These are phyloP conservation scores for Paratilapia polleni DNA, from an alignment of 2,113 vertebrate species.

Conservation along the genomic window DNA sequence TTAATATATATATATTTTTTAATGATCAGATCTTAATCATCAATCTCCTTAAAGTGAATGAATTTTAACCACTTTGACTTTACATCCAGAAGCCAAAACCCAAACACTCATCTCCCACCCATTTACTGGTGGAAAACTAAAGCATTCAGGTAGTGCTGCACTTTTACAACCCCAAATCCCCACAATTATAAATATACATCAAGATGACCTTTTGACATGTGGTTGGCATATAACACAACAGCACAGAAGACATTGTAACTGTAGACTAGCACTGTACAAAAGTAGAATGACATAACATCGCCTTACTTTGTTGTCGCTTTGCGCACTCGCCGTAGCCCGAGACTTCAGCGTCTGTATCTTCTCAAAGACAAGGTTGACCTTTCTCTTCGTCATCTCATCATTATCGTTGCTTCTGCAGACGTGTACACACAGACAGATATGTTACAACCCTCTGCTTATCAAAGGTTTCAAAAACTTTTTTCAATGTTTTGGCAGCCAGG, in stretches of 20 bases:
- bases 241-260: background rate
- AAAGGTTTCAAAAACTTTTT: constrained; percentile 1
- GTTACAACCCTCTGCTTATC: constrained; percentile 15
- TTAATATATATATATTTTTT: too few relatives aligned
- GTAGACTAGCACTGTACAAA: background rate
- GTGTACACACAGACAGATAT: constrained; percentile 42
- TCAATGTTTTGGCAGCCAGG: constrained; percentile 22
- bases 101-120: background rate
- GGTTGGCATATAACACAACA: background rate
- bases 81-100: too few relatives aligned
- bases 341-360: constrained; percentile 99
- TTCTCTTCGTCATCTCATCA: constrained; percentile 93
- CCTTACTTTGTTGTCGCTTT: constrained; percentile 80
- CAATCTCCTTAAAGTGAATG: background rate
- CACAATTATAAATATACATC: background rate
- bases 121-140: background rate
- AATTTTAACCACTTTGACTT: background rate
- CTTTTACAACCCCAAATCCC: background rate
- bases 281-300: constrained; percentile 1
- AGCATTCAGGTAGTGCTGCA: background rate
- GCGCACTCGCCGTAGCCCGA: constrained; percentile 85
- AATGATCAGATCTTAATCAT: too few relatives aligned
- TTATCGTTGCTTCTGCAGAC: constrained; percentile 88
- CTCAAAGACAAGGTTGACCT: constrained; percentile 98
- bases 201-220: background rate